A percentile compares a stretch with the other conserved stretches of the same genome.
phyloP scores from a whole-genome alignment of 2,797 vertebrate genomes.

The Serranus cabrilla region DNA sequence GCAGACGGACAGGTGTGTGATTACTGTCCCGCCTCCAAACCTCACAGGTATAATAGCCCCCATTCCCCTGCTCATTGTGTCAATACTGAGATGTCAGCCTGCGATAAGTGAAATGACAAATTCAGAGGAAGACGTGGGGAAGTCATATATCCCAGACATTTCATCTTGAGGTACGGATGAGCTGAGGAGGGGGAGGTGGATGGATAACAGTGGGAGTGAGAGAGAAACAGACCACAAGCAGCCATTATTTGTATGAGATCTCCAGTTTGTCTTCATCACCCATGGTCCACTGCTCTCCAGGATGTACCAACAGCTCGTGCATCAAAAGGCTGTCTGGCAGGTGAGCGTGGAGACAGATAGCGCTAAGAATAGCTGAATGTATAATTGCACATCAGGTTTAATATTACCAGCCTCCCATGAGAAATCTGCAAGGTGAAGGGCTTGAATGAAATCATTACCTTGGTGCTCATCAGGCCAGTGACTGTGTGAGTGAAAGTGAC shows the following conservation, averaged over 20 bases:
- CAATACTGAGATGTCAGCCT: constrained; percentile 56
- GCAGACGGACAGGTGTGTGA: constrained; percentile 70
- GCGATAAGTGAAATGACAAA: constrained; percentile 65
- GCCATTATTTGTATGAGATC: constrained; percentile 45
- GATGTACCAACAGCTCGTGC: constrained; percentile 46
- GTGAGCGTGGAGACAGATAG: constrained; percentile 46
- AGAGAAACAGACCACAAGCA: constrained; percentile 42
- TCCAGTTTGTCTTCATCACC: constrained; percentile 69
- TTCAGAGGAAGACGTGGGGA: constrained; percentile 45
- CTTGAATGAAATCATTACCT: constrained; percentile 45
- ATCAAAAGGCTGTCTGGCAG: constrained; percentile 53
- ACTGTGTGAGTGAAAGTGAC: constrained; percentile 15
- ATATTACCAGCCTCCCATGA: constrained; percentile 47
- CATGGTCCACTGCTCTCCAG: constrained; percentile 55
- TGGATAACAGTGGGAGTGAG: constrained; percentile 26
- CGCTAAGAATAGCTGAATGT: constrained; percentile 51
- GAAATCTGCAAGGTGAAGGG: constrained; percentile 34
- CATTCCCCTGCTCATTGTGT: constrained; percentile 47
- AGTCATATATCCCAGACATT: constrained; percentile 52
- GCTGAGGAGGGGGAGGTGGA: constrained; percentile 28
- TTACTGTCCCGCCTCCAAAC: constrained; percentile 59
- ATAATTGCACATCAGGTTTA: constrained; percentile 63
- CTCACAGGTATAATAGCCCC: constrained; percentile 47
- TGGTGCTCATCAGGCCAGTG: constrained; percentile 29
- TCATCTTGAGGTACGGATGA: constrained; percentile 42